Percentiles rank a stretch among this genome's conserved stretches.
Conservation (phyloP, 2,113 vertebrate genomes). For the Sialia sialis region DNA sequence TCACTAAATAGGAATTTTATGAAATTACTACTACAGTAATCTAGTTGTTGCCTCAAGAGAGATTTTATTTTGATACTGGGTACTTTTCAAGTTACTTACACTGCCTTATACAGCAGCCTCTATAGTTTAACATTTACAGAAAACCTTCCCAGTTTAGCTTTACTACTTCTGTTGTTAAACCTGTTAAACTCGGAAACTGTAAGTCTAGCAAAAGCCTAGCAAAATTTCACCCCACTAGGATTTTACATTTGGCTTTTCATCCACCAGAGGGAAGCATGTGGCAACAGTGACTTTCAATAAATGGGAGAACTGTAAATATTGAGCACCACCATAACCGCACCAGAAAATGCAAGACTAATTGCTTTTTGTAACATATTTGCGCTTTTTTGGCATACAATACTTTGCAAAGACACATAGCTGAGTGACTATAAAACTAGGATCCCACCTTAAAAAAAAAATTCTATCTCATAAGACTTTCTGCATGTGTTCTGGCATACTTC, state of each 20-base stretch:
- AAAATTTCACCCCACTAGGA: neutral
- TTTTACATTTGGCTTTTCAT: neutral
- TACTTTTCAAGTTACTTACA: neutral
- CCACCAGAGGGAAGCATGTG: conserved; percentile 27
- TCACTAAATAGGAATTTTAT: neutral
- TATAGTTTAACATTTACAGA: neutral
- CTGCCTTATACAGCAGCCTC: neutral
- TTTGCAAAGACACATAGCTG: neutral
- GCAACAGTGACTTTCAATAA: neutral
- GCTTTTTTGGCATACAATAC: neutral
- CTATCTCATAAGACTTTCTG: neutral
- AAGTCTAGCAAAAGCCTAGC: neutral
- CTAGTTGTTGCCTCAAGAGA: neutral
- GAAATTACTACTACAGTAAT: neutral
- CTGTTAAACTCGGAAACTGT: fast-evolving
- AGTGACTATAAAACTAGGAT: neutral
- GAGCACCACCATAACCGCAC: neutral
- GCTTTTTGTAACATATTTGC: neutral
- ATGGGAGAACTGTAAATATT: neutral
- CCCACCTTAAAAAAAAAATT: neutral
- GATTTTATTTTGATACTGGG: neutral
- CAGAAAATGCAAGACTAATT: neutral
- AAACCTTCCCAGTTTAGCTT: neutral
- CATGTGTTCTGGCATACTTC: neutral
- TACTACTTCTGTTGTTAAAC: neutral